Base-by-base conservation (phyloP, 2,888 invertebrate species). In the Nomada lathburiana region DNA sequence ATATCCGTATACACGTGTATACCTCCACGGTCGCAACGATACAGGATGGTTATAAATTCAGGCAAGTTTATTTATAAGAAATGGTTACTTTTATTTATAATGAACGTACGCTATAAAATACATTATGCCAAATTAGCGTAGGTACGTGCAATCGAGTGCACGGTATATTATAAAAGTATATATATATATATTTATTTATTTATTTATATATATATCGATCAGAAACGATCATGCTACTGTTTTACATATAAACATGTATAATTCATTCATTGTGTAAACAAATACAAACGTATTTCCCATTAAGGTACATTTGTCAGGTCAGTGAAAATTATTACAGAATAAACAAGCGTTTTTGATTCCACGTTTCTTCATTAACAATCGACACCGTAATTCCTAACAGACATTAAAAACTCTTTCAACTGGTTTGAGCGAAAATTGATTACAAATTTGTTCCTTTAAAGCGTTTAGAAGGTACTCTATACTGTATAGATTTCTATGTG, bases 21-120 rank as follows among this genome's bases (percentile, higher is more conserved):
- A 36, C 36, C 7, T 36, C 36, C 18, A 9, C 20, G 18, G 4
- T 7, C 50, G 10, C n/a, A 53, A 10, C 4, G 16, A 36, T 23
- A 18, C 18, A 5, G 9, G 59, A 13, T n/a, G 29, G 26, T 57
- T 44, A 2, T 5, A 26, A 63, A 63, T 42, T 60, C n/a, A 50
- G 36, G n/a, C 16, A n/a, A 60, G 13, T 2, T 13, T 23, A 67
- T 70, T 86, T 87, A 87, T 69, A 78, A 86, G 89, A 91, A 85
- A 26, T 26, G 83, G 57, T 83, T 73, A 80, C 29, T 89, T 81
- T 91, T 91, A 90, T 91, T 91, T 68, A 75, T 88, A 88, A 86
- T 89, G 89, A 90, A 91, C 68, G 68, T 83, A 76, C 67, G 83
- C 68, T 85, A 83, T 76, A 88, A 89, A 89, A 83, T 84, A 84